Base-by-base conservation (phyloP, 2,113 vertebrate genomes). In the Pelusios castaneus region DNA sequence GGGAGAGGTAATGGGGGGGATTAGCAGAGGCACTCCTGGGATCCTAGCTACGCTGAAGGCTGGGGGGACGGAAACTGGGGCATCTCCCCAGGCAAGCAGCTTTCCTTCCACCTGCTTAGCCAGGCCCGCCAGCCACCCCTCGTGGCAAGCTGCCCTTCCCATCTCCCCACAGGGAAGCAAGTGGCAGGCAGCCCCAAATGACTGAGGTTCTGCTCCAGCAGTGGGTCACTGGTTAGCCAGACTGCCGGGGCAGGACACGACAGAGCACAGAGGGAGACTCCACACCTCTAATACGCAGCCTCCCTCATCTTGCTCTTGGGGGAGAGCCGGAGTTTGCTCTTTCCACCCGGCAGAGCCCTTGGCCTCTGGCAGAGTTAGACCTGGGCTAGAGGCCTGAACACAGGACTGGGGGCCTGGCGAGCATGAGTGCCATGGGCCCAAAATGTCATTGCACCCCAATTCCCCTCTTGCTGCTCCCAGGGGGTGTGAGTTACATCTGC, bases 1-100 rank as follows among this genome's bases (percentile, higher is more conserved):
- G 43, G 29, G 34, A 41, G 47, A 43, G 51, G 54, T 81, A 91
- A 91, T 84, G 85, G 88, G 85, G 31, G 86, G 89, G 85, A 89
- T 92, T 92, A 92, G 51, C 41, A 2, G 51, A 91, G 54, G 85
- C 70, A 54, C 92, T 87, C 58, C 77, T 38, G 47, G 55, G 78
- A 54, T n/a, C 54, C 38, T 27, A 10, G 43, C 27, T 52, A 60
- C 88, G 34, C 55, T 63, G 56, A 9, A 27, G 43, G 45, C 43
- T 8, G 34, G 43, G 51, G 52, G 49, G 45, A 34, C 4, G 45
- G 43, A 5, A 43, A 17, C 1, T 1, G 80, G 47, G 82, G 58
- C 55, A 2, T 0, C 4, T 38, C 56, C 56, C 10, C 1, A 0
- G 14, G 38, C 9, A 31, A 49, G 82, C 75, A 34, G 55, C 19